Evolutionary conservation across 2,888 invertebrate genomes (phyloP).

Genomic region (Chymomyza procnemis): DNA sequence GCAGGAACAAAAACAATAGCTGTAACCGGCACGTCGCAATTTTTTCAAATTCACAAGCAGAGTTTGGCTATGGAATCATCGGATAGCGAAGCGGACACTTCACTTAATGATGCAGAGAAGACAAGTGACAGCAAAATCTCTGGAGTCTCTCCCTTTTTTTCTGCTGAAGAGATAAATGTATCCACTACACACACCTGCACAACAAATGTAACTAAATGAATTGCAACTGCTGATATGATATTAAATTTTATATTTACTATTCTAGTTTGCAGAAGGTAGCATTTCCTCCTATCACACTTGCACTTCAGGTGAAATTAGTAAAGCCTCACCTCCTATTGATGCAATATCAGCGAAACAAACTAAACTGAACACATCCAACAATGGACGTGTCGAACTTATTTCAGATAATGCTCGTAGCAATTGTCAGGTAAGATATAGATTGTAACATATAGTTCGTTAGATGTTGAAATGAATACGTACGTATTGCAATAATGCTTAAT

Average conservation of each 20-base stretch:
- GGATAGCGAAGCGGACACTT: conserved; percentile 77
- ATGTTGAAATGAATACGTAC: background rate
- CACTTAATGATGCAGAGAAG: conserved; percentile 69
- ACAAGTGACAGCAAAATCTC: conserved; percentile 81
- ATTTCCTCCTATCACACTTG: conserved; percentile 78
- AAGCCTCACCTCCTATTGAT: conserved; percentile 55
- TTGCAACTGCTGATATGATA: background rate
- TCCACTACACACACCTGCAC: conserved; percentile 70
- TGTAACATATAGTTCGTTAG: background rate
- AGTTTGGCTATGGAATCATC: conserved; percentile 73
- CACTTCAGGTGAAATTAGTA: conserved; percentile 73
- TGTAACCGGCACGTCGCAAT: conserved; percentile 68
- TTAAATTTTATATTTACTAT: background rate
- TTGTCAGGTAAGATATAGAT: conserved; percentile 67
- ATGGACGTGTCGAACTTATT: conserved; percentile 64
- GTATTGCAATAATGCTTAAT: conserved; percentile 20
- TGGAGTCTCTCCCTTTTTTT: conserved; percentile 87
- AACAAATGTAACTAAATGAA: conserved; percentile 49
- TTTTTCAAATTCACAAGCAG: conserved; percentile 77
- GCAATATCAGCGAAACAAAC: conserved; percentile 12
- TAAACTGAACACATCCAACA: conserved; percentile 30
- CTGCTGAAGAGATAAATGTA: conserved; percentile 82
- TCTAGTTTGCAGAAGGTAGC: conserved; percentile 71
- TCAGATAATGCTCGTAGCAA: conserved; percentile 42
- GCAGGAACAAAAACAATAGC: background rate